phyloP scores from a whole-genome alignment of 2,113 vertebrate species.

The Sialia sialis region DNA sequence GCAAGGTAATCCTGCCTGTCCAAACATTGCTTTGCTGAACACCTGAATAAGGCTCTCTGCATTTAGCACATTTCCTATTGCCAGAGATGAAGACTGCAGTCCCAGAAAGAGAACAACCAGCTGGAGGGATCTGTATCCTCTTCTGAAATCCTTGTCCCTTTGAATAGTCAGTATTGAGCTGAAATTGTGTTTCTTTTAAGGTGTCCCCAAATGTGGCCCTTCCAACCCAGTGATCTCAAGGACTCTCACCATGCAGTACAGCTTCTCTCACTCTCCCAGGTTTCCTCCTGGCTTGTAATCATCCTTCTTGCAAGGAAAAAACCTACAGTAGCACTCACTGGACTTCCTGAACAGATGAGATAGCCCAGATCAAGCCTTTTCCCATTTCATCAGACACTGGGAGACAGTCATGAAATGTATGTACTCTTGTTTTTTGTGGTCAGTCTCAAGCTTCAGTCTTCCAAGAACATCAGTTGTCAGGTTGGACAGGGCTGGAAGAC shows the following conservation, averaged over 20 bases:
- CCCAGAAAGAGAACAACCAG: not conserved
- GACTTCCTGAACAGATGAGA: not conserved
- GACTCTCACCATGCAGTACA: not conserved
- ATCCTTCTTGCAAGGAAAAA: not conserved
- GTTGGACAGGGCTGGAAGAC: not conserved
- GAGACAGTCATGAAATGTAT: not conserved
- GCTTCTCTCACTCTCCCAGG: not conserved
- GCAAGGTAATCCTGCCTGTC: not conserved
- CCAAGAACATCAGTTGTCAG: not conserved
- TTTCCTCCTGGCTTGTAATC: not conserved
- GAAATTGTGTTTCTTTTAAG: not conserved
- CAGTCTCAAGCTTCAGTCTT: not conserved
- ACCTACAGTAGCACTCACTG: not conserved
- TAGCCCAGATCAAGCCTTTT: not conserved
- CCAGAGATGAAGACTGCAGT: not conserved
- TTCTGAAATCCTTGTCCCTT: not conserved
- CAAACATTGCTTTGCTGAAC: not conserved
- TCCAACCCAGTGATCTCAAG: not conserved
- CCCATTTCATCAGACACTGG: not conserved
- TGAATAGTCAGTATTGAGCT: not conserved
- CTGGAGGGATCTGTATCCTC: not conserved
- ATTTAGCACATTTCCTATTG: not conserved
- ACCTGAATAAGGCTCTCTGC: not conserved
- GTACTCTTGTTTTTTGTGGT: not conserved
- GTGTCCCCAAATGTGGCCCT: not conserved